A percentile compares a stretch with the other conserved stretches of the same genome.
Evolutionary conservation across 2,113 vertebrate species (phyloP).

Genomic region (Corydoras maculifer): DNA sequence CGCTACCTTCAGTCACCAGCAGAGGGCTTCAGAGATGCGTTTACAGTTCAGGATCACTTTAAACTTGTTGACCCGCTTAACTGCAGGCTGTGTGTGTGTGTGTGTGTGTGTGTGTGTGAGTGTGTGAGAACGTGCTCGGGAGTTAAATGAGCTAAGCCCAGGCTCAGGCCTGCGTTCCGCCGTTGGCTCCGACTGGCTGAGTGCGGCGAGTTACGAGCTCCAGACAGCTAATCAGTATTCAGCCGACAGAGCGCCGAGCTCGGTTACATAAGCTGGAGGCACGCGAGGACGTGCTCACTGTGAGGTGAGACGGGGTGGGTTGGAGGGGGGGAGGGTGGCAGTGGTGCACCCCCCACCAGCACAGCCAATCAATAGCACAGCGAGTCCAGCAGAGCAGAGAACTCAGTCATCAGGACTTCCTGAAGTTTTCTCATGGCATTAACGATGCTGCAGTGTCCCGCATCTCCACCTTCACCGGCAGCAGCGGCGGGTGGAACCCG

Average conservation of each 20-base stretch:
- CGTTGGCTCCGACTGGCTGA: constrained; percentile 37
- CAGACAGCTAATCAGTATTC: constrained; percentile 72
- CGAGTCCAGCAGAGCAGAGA: constrained; percentile 22
- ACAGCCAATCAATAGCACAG: constrained; percentile 70
- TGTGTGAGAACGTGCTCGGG: background rate
- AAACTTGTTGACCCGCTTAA: too few species aligned
- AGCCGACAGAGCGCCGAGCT: constrained; percentile 48
- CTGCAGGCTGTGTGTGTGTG: too few species aligned
- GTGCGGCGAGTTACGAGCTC: constrained; percentile 36
- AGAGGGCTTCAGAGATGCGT: too few species aligned
- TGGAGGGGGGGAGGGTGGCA: background rate
- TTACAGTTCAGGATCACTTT: too few species aligned
- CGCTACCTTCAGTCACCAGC: too few species aligned
- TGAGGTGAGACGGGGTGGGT: constrained; percentile 33
- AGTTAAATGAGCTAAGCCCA: constrained; percentile 31
- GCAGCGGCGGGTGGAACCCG: too few species aligned
- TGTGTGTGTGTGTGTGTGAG: background rate
- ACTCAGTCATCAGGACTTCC: constrained; percentile 33
- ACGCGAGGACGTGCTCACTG: constrained; percentile 65
- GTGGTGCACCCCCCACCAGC: constrained; percentile 42
- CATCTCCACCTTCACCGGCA: too few species aligned
- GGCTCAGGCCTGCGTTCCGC: constrained; percentile 48
- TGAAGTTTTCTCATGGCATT: constrained; percentile 22
- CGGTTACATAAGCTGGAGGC: constrained; percentile 69
- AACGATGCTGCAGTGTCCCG: too few species aligned